Conservation (phyloP, 2,888 invertebrate genomes). For the Brachyptera putata region DNA sequence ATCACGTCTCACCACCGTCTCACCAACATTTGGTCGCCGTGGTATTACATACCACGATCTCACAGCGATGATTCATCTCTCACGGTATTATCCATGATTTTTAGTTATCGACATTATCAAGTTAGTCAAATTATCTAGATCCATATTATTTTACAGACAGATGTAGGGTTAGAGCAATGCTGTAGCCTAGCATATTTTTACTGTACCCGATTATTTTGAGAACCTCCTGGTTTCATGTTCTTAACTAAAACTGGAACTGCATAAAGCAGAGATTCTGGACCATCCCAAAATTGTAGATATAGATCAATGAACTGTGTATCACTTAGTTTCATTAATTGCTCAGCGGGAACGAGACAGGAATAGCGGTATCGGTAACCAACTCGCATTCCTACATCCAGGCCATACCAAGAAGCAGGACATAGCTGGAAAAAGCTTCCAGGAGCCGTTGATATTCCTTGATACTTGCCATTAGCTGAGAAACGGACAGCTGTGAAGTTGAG, state of each 20-base stretch:
- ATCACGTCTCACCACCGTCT: too few species aligned
- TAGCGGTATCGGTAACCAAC: conserved; percentile 45
- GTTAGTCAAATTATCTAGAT: too few species aligned
- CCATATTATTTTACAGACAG: too few species aligned
- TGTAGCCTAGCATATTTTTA: background rate
- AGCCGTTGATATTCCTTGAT: conserved; percentile 43
- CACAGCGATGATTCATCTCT: too few species aligned
- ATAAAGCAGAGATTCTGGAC: conserved; percentile 47
- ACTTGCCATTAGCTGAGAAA: conserved; percentile 45
- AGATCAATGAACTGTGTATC: conserved; percentile 52
- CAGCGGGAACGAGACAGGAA: conserved; percentile 41
- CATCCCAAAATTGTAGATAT: conserved; percentile 49
- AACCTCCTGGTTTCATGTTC: conserved; percentile 46
- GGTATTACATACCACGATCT: too few species aligned
- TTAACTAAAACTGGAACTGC: conserved; percentile 54
- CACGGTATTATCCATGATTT: too few species aligned
- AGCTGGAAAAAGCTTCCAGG: conserved; percentile 37
- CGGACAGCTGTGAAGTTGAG: conserved; percentile 47
- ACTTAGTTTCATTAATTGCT: conserved; percentile 42
- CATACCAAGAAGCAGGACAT: conserved; percentile 39
- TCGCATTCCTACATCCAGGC: conserved; percentile 40
- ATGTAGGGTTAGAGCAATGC: too few species aligned
- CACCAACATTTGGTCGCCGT: too few species aligned
- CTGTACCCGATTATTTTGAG: conserved; percentile 42
- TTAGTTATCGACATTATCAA: too few species aligned